Conservation (phyloP, 2,888 invertebrate genomes). For the Meta bourneti region DNA sequence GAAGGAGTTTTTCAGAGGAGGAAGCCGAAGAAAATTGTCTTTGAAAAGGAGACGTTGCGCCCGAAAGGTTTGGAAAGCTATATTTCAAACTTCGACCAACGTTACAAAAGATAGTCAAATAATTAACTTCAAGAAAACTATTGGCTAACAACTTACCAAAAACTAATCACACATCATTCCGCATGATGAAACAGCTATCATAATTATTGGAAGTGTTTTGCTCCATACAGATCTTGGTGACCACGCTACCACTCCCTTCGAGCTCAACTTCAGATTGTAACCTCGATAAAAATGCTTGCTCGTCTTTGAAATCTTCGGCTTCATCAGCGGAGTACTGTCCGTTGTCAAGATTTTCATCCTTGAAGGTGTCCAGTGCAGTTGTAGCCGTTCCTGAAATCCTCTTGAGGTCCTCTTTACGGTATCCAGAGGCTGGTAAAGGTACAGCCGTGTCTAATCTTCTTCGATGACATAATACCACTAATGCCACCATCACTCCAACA, state of each 20-base stretch:
- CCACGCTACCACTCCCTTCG: conserved; percentile 48
- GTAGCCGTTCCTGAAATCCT: neutral
- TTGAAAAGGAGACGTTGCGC: too few species aligned
- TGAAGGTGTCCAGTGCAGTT: conserved; percentile 9
- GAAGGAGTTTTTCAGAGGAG: too few species aligned
- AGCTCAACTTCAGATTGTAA: conserved; percentile 71
- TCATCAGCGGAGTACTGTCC: conserved; percentile 38
- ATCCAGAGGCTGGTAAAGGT: conserved; percentile 41
- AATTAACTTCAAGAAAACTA: neutral
- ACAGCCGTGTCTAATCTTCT: conserved; percentile 51
- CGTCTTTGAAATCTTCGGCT: conserved; percentile 49
- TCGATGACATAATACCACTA: conserved; percentile 69
- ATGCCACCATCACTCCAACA: conserved; percentile 60
- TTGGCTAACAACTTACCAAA: conserved; percentile 43
- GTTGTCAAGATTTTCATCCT: conserved; percentile 43
- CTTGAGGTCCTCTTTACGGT: conserved; percentile 39
- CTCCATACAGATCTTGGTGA: conserved; percentile 65
- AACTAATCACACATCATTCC: conserved; percentile 70
- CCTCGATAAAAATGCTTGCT: neutral
- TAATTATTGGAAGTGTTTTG: conserved; percentile 57
- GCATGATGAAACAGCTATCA: conserved; percentile 66
- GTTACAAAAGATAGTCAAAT: too few species aligned
- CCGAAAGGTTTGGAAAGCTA: too few species aligned
- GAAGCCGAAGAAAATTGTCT: too few species aligned
- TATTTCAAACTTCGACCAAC: too few species aligned